phyloP scores from a whole-genome alignment of 2,113 vertebrate species.

The Oncorhynchus masou region DNA sequence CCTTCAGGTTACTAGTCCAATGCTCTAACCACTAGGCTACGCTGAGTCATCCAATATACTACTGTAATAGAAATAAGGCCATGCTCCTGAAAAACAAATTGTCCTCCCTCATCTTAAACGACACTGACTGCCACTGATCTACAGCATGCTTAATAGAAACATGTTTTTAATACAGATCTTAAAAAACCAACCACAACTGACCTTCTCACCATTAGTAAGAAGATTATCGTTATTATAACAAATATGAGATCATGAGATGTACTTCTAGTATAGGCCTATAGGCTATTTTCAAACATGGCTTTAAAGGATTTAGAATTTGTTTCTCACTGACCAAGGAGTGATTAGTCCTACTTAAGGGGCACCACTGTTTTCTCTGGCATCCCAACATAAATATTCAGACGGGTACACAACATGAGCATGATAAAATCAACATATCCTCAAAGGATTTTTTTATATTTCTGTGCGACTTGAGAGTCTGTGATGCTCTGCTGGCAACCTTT shows the following conservation, averaged over 20 bases:
- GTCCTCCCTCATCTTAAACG: too few relatives aligned
- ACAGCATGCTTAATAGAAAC: not conserved
- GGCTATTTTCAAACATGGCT: not conserved
- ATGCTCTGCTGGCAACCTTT: not conserved
- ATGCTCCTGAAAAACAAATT: too few relatives aligned
- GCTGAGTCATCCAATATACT: too few relatives aligned
- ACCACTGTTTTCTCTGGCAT: conserved; percentile 17
- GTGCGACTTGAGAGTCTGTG: not conserved
- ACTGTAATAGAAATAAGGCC: too few relatives aligned
- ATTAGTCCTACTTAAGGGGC: not conserved
- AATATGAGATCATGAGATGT: not conserved
- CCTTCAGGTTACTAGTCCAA: too few relatives aligned
- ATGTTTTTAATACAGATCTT: not conserved
- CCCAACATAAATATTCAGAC: conserved; percentile 1
- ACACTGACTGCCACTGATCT: not conserved
- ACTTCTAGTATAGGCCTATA: too few relatives aligned
- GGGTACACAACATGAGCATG: not conserved
- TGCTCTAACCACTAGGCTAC: too few relatives aligned
- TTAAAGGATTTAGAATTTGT: not conserved
- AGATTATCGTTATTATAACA: too few relatives aligned
- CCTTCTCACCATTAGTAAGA: too few relatives aligned
- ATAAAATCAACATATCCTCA: not conserved
- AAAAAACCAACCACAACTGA: not conserved
- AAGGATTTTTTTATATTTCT: not conserved
- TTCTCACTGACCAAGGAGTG: not conserved